Evolutionary conservation across 2,113 vertebrate species (phyloP), one percentile per base, ranked within the genome.

Genomic region (Agapornis roseicollis): DNA sequence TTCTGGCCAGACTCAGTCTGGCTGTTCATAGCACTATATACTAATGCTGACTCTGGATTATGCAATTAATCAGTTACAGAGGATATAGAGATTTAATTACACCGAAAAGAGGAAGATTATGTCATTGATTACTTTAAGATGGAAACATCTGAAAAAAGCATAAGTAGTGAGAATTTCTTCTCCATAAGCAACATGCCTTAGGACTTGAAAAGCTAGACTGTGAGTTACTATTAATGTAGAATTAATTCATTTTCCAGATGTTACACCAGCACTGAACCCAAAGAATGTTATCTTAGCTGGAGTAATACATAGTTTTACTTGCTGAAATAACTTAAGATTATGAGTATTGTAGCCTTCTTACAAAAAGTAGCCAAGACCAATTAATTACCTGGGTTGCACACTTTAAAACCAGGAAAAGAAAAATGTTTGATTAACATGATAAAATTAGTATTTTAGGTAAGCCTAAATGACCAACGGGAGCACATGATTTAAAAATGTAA

Each of bases 201-300:
- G 16, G 44, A 65, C 18, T 11, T 77, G 56, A 90, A 84, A 27
- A 87, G 33, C 17, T 42, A 53, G 47, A 28, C 83, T 80, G 31
- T 0, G 2, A 89, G 29, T 68, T 56, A 25, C 49, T 85, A 71
- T 80, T 82, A 72, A 85, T 42, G 31, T 65, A 76, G 69, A 93
- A 82, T 28, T 3, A 97, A 93, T 91, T 89, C 0, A 10, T 92
- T 96, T 92, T 94, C 90, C 97, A 96, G 90, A 91, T 97, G 95
- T 95, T 89, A 39, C 31, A 44, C 29, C 58, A 86, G n/a, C 44
- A 41, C 29, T 82, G 79, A 88, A 96, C 29, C 15, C 55, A 78
- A 73, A 84, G 80, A 80, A 77, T 91, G 66, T 94, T 95, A 78
- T 95, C 84, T 90, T 94, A 96, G 88, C 90, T 94, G 96, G 41